These are phyloP conservation scores for Heterotis niloticus DNA, from an alignment of 2,113 vertebrate genomes.

Conservation along the genomic window DNA sequence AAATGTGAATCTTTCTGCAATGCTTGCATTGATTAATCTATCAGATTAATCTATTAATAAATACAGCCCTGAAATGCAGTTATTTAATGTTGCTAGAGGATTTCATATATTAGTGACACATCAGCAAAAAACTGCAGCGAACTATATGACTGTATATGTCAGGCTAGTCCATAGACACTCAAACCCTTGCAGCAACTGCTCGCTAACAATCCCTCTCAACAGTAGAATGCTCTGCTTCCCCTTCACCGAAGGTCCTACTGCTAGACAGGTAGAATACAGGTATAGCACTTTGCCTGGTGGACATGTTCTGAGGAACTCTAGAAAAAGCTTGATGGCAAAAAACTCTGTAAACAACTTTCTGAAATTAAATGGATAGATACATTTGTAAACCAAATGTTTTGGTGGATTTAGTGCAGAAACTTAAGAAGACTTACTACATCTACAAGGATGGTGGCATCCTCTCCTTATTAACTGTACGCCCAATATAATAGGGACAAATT, in stretches of 20 bases:
- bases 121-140: background rate
- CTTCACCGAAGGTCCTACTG: background rate
- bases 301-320: slow-evolving; percentile 62
- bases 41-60: background rate
- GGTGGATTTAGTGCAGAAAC: background rate
- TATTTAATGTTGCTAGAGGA: background rate
- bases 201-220: background rate
- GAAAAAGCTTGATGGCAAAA: background rate
- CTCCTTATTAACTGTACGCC: background rate
- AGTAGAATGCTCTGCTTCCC: background rate
- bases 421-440: too few relatives aligned
- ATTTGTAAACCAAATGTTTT: background rate
- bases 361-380: background rate
- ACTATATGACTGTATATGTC: background rate
- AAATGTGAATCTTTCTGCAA: background rate
- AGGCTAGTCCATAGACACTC: background rate
- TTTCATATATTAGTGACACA: background rate
- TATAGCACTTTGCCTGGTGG: slow-evolving; percentile 62
- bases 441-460: background rate
- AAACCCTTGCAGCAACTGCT: background rate
- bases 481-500: too few relatives aligned
- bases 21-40: background rate
- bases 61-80: background rate
- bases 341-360: background rate
- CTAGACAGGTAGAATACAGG: slow-evolving; percentile 25